Base-by-base conservation (phyloP, 2,113 vertebrate species). In the Caranx melampygus region DNA sequence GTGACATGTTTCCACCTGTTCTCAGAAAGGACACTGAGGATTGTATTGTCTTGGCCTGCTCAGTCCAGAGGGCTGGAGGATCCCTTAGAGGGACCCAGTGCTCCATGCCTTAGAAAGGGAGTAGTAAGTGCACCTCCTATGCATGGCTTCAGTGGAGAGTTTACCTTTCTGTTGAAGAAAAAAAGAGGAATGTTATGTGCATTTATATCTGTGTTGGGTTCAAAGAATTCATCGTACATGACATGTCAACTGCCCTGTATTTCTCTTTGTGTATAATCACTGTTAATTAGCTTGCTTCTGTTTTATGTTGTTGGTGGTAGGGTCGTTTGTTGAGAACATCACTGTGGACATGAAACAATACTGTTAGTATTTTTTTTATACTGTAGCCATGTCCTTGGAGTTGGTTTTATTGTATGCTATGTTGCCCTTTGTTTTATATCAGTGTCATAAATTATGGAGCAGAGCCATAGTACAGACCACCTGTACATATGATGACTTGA, bases 381-480 rank as follows among this genome's bases (percentile, higher is more conserved):
- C 73, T 34, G 49, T 82, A 77, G 51, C 63, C 47, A 83, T 81
- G 64, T 79, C 37, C 78, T 85, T 67, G 33, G 69, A 76, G 49
- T 11, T 26, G 11, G 16, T 83, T 88, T 87, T 78, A 70, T 55
- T 79, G 60, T 67, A 49, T 84, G 13, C n/a, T 47, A 3, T 75
- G 34, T 85, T 79, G 61, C 21, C 72, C 37, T 79, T 84, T 40
- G 5, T 84, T 91, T 77, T 86, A 33, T 78, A 15, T 85, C 18
- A 8, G 45, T 82, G 62, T 91, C 57, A 69, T 78, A 62, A 73
- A 49, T 79, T 37, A 34, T 70, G 83, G 91, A 94, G 73, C 83
- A 84, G 82, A 94, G 92, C 93, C 93, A 92, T 93, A 93, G 79
- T 89, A 76, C 81, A 81, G 40, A 67, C 12, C 68, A 72, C 6